These are phyloP conservation scores for Macaria liturata DNA, from an alignment of 2,888 invertebrate species.

Conservation along the genomic window DNA sequence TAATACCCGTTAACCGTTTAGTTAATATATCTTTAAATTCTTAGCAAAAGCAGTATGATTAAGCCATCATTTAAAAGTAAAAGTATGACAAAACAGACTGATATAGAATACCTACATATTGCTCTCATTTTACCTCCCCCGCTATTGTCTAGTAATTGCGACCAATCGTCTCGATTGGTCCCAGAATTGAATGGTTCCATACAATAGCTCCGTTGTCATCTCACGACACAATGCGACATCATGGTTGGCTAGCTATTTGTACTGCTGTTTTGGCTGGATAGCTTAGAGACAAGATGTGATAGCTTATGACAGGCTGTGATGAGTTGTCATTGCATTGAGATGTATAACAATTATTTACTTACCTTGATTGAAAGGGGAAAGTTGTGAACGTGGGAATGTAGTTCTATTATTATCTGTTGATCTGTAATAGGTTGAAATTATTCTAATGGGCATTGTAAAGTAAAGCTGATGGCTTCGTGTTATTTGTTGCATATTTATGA, in stretches of 20 bases:
- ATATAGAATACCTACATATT: too few species aligned
- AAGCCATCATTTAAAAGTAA: too few species aligned
- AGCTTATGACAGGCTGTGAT: constrained; percentile 14
- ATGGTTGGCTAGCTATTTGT: constrained; percentile 4
- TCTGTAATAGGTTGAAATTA: too few species aligned
- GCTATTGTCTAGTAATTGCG: constrained; percentile 16
- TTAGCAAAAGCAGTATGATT: too few species aligned
- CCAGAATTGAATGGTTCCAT: constrained; percentile 18
- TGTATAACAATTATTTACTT: background rate
- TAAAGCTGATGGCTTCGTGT: too few species aligned
- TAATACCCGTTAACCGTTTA: too few species aligned
- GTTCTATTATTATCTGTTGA: too few species aligned
- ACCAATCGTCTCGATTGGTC: constrained; percentile 16
- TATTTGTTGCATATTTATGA: too few species aligned
- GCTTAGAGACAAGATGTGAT: constrained; percentile 23
- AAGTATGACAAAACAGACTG: too few species aligned
- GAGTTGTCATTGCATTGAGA: constrained; percentile 4
- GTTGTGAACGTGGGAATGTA: constrained; percentile 4
- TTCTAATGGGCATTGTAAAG: too few species aligned
- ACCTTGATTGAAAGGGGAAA: constrained; percentile 7
- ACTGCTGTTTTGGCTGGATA: background rate
- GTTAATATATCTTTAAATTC: too few species aligned
- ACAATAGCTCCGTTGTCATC: constrained; percentile 26
- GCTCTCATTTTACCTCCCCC: background rate
- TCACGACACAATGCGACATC: constrained; percentile 13